Base-by-base conservation (phyloP, 2,888 invertebrate species). In the Griposia aprilina region DNA sequence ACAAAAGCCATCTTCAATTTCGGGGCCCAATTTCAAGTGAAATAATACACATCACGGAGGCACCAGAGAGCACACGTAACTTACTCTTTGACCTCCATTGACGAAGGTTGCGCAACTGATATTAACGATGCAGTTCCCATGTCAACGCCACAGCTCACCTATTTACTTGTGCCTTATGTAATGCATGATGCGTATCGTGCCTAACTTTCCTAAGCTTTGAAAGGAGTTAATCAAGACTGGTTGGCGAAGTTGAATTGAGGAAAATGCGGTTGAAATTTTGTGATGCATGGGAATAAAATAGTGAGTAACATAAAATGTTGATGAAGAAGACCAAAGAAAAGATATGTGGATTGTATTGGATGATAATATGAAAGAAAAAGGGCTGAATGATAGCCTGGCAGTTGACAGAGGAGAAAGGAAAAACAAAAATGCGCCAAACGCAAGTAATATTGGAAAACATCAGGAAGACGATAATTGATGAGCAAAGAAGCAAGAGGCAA, bases 21-120 rank as follows among this genome's bases (percentile, higher is more conserved):
- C 11, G 70, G 45, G 23, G 78, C 67, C 77, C 72, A 62, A 86
- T 80, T 83, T 70, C 15, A 80, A 82, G 69, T 81, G 67, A 79
- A 81, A 86, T 83, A 82, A 84, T 86, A 83, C 83, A 85, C 66
- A 84, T 76, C 80, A 81, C 78, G 80, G 78, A 82, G 80, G 70
- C 86, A 82, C 89, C 82, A 80, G 85, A 85, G 83, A 73, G 74
- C 75, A 87, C 91, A 93, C 93, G 93, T 93, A 93, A 94, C 92
- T 82, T 90, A 90, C 88, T 90, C 90, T 91, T 91, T 93, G 94
- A 94, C 94, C 94, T 93, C 93, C 89, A 93, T 94, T 85, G 81
- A 84, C 80, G 80, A 88, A 80, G 68, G 82, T 94, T 93, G 87
- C 86, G 89, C 86, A 92, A 93, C 84, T 76, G 74, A 89, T 90